Conservation (phyloP, 2,888 invertebrate genomes). For the Rutpela maculata region DNA sequence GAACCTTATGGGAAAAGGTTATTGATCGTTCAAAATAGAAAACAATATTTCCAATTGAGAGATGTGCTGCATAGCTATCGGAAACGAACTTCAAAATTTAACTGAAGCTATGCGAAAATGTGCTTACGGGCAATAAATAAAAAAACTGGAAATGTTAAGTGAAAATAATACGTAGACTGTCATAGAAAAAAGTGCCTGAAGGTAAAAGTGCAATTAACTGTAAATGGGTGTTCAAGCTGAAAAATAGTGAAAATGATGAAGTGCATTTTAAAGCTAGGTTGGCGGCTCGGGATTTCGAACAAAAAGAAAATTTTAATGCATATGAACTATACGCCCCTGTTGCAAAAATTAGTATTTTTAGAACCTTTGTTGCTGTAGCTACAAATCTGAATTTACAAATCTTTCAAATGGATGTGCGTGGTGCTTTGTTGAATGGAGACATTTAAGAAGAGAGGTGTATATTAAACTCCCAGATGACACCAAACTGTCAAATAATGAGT, state of each 20-base stretch:
- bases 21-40: neutral
- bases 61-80: neutral
- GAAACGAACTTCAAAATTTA: neutral
- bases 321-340: constrained; percentile 1
- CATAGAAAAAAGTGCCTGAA: neutral
- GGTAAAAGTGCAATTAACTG: neutral
- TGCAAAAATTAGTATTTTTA: constrained; percentile 75
- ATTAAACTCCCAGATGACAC: constrained; percentile 48
- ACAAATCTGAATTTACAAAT: constrained; percentile 35
- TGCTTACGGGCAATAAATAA: neutral
- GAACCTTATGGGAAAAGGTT: neutral
- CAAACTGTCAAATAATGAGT: constrained; percentile 27
- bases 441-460: constrained; percentile 55
- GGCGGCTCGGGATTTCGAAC: neutral
- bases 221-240: neutral
- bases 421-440: constrained; percentile 55
- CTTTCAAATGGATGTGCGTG: constrained; percentile 54
- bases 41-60: neutral
- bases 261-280: constrained; percentile 12
- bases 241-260: neutral
- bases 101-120: neutral
- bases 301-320: neutral
- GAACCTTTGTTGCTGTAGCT: constrained; percentile 64
- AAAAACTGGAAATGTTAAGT: neutral
- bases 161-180: neutral